Base-by-base conservation (phyloP, 2,113 vertebrate species). In the Symphodus melops region DNA sequence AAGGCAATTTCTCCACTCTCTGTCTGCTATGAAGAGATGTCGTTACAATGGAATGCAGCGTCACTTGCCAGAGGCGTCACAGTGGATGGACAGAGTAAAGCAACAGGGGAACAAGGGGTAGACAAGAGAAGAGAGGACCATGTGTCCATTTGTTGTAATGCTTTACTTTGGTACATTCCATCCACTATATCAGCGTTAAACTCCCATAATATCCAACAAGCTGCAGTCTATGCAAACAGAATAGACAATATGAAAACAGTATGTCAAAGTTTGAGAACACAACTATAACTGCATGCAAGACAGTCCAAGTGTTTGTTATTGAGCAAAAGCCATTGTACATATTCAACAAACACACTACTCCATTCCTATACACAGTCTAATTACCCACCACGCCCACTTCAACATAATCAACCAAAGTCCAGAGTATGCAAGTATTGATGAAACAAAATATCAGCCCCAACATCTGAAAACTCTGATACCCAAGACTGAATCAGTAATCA, bases 41-140 rank as follows among this genome's bases (percentile, higher is more conserved):
- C 84, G 87, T 91, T 92, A 84, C 87, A 87, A 71, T 84, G 90
- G 92, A 93, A 93, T 93, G 91, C 82, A 44, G 72, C 19, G 19
- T 75, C 41, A 64, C 86, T 65, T 92, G 90, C 91, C 92, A 92
- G 86, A 84, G 83, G 87, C 75, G 70, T 89, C 83, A 85, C 88
- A 89, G 77, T 73, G 84, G 84, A 91, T 84, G 83, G 83, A 84
- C 73, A 57, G 64, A 87, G 64, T 57, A 65, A 72, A 87, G 84
- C 39, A 74, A 76, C 41, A 48, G 82, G 44, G 66, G 44, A 51
- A 77, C 1, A 37, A 60, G n/a, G 39, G 70, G 39, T 61, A 46
- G 28, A 58, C 41, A 49, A 36, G 53, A 64, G 33, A 19, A 44
- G 46, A 53, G 48, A 58, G 58, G 53, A 53, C 76, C 72, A 77